Percentiles rank a stretch among this genome's conserved stretches.
These are phyloP conservation scores for Drosophila histrio DNA, from an alignment of 2,888 invertebrate species.

Conservation along the genomic window DNA sequence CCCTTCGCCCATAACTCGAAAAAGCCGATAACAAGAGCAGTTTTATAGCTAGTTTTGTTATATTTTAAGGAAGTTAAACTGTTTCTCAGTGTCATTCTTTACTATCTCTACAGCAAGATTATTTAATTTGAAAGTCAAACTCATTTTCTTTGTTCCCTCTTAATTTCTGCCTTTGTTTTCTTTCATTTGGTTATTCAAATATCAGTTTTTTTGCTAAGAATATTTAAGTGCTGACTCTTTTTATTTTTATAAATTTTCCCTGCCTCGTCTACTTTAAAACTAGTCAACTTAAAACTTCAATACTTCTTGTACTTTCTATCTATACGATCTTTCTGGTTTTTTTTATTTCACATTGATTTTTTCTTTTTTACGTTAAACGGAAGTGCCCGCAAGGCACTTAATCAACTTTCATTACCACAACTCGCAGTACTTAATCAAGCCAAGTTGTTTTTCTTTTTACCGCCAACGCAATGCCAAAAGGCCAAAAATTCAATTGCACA, in stretches of 20 bases:
- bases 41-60: too few relatives aligned
- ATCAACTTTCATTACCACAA: slow-evolving; percentile 18
- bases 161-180: too few relatives aligned
- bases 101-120: too few relatives aligned
- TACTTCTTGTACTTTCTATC: background rate
- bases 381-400: background rate
- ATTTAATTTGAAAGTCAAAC: too few relatives aligned
- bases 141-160: too few relatives aligned
- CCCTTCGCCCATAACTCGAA: too few relatives aligned
- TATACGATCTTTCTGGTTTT: background rate
- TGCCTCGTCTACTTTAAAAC: background rate
- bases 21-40: too few relatives aligned
- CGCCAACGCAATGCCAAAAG: slow-evolving; percentile 20
- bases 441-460: slow-evolving; percentile 25
- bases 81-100: too few relatives aligned
- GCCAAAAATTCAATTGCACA: slow-evolving; percentile 58
- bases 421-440: slow-evolving; percentile 22
- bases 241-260: background rate
- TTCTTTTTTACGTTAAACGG: background rate
- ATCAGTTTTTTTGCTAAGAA: background rate
- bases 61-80: too few relatives aligned
- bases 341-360: slow-evolving; percentile 1
- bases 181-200: too few relatives aligned
- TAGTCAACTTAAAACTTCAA: background rate
- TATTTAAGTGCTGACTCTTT: background rate